Evolutionary conservation across 2,797 vertebrate genomes (phyloP).

Genomic region (Linurgus olivaceus): DNA sequence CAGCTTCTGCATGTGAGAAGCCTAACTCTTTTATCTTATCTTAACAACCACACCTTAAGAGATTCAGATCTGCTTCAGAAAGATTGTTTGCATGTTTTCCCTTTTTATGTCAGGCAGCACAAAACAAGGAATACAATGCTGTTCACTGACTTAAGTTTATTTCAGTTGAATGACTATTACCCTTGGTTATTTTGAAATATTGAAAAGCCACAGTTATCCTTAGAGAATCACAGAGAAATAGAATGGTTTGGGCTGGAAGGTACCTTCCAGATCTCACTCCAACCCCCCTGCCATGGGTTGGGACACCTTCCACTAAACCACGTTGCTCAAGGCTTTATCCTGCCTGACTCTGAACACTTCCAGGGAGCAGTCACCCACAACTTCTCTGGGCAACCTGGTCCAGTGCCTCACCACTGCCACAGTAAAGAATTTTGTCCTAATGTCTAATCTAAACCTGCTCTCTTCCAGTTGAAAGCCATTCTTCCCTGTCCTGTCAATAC

Average conservation of each 20-base stretch:
- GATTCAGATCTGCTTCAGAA: neutral
- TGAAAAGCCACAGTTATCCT: neutral
- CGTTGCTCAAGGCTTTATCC: neutral
- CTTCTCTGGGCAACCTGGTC: neutral
- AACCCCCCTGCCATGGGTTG: accelerated
- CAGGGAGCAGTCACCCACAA: neutral
- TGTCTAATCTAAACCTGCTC: neutral
- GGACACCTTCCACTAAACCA: neutral
- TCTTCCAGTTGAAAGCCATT: neutral
- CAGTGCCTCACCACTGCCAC: neutral
- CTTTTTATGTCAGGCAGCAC: neutral
- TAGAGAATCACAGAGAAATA: neutral
- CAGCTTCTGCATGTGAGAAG: neutral
- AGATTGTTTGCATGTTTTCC: neutral
- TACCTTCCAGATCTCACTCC: neutral
- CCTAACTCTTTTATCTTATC: neutral
- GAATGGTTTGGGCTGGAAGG: neutral
- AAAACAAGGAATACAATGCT: neutral
- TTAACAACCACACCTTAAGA: neutral
- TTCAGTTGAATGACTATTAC: neutral
- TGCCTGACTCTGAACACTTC: neutral
- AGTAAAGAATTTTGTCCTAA: neutral
- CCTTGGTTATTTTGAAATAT: neutral
- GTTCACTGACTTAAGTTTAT: neutral
- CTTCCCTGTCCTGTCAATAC: neutral